Conservation (phyloP, 2,888 invertebrate genomes). For the Thalpophila matura region DNA sequence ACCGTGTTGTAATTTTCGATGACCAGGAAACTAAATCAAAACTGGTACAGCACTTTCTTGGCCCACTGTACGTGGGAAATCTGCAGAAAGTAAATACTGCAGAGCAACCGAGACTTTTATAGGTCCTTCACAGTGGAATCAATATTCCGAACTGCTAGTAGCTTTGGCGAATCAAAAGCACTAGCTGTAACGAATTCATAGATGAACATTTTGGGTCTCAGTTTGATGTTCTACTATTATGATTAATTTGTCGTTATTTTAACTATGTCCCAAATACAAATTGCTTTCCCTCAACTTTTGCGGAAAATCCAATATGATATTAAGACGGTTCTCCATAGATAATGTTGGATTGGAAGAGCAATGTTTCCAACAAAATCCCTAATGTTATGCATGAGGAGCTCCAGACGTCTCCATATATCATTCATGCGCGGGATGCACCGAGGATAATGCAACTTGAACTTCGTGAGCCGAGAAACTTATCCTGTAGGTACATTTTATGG, state of each 20-base stretch:
- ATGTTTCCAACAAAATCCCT: slow-evolving; percentile 46
- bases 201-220: slow-evolving; percentile 6
- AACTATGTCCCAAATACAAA: slow-evolving; percentile 13
- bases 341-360: slow-evolving; percentile 35
- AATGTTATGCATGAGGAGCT: slow-evolving; percentile 59
- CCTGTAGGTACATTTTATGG: slow-evolving; percentile 37
- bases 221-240: slow-evolving; percentile 1
- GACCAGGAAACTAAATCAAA: no score
- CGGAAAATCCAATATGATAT: slow-evolving; percentile 14
- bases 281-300: slow-evolving; percentile 1
- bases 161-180: slow-evolving; percentile 18
- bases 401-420: slow-evolving; percentile 59
- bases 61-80: slow-evolving; percentile 54
- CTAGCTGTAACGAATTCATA: slow-evolving; percentile 12
- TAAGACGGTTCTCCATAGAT: slow-evolving; percentile 23
- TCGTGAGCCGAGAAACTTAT: slow-evolving; percentile 41
- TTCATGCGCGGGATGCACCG: slow-evolving; percentile 58
- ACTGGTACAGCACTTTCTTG: no score
- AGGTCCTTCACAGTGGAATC: slow-evolving; percentile 33
- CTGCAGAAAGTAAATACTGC: slow-evolving; percentile 28
- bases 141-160: slow-evolving; percentile 24
- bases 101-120: slow-evolving; percentile 14
- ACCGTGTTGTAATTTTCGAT: no score
- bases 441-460: slow-evolving; percentile 56
- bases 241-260: slow-evolving; percentile 1